Base-by-base conservation (phyloP, 2,797 vertebrate genomes). In the Pipistrellus pipistrellus region DNA sequence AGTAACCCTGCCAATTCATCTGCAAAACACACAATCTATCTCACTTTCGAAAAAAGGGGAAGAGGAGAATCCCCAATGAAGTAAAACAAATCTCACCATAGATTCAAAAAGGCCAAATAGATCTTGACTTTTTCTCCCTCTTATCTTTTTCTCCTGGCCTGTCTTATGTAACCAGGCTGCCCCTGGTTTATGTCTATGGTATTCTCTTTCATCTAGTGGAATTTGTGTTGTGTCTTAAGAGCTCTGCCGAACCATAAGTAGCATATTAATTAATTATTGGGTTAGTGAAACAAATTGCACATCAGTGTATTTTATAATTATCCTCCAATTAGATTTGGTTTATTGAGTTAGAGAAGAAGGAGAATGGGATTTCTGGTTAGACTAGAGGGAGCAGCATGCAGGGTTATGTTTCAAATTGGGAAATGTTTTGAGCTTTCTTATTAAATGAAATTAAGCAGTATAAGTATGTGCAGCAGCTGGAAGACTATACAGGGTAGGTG, bases 221-320 rank as follows among this genome's bases (percentile, higher is more conserved):
- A 96, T 89, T 85, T 89, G 91, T 85, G 71, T 81, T 85, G 35
- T 93, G 88, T 92, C 92, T 96, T 96, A 86, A 88, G 96, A 96
- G 96, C 81, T 93, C 95, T 96, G 93, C 92, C 25, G 3, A 97
- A 96, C 93, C 77, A 76, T 89, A 94, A 95, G 94, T 96, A 97
- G 91, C 90, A 85, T 95, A 96, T 96, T 96, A 97, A 97, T 97
- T 97, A 97, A 96, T 97, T 96, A 97, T 96, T 96, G 94, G 84
- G 91, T 95, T 96, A 94, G 96, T 95, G 96, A 97, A 97, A 97
- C 96, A 97, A 97, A 97, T 97, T 96, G 92, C 87, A 93, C 96
- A 97, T 97, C 93, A 96, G 96, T 97, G 96, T 96, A 95, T 94
- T 96, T 96, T 97, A 97, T 96, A 97, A 97, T 97, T 97, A 94